Evolutionary conservation across 2,797 vertebrate species (phyloP).

Genomic region (Iguana delicatissima): DNA sequence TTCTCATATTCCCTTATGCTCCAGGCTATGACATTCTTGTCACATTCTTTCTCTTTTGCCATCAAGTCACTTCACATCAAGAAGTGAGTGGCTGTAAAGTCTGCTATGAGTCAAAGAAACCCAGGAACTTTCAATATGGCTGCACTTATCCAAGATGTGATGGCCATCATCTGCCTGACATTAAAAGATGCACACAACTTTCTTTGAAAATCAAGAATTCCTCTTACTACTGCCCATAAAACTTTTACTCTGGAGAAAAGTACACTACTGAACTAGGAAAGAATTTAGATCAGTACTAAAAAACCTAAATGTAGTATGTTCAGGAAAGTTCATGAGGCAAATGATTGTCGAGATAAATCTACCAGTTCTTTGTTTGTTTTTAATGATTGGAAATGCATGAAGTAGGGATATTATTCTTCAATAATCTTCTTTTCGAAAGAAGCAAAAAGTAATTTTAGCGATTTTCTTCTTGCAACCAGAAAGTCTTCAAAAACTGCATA

Average conservation of each 20-base stretch:
- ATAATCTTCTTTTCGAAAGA: too few relatives aligned
- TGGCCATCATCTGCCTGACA: background rate
- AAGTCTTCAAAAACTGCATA: too few relatives aligned
- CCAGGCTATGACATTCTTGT: constrained; percentile 60
- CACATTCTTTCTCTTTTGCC: constrained; percentile 44
- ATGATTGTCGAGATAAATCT: background rate
- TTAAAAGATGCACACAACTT: constrained; percentile 1
- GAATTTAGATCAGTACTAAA: background rate
- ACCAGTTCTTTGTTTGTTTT: background rate
- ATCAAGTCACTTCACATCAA: constrained; percentile 27
- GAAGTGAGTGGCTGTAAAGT: constrained; percentile 26
- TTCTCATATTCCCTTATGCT: constrained; percentile 29
- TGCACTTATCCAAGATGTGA: constrained; percentile 41
- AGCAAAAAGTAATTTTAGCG: too few relatives aligned
- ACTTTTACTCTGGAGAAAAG: background rate
- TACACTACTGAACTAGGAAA: background rate
- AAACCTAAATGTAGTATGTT: background rate
- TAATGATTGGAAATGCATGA: background rate
- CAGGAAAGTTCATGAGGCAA: background rate
- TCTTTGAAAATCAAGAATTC: constrained; percentile 39
- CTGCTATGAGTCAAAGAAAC: constrained; percentile 28
- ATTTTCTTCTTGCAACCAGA: too few relatives aligned
- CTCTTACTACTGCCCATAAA: constrained; percentile 23
- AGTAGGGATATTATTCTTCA: too few relatives aligned
- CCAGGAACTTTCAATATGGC: background rate